Conservation (phyloP, 2,888 invertebrate genomes). For the Lycophotia porphyrea region DNA sequence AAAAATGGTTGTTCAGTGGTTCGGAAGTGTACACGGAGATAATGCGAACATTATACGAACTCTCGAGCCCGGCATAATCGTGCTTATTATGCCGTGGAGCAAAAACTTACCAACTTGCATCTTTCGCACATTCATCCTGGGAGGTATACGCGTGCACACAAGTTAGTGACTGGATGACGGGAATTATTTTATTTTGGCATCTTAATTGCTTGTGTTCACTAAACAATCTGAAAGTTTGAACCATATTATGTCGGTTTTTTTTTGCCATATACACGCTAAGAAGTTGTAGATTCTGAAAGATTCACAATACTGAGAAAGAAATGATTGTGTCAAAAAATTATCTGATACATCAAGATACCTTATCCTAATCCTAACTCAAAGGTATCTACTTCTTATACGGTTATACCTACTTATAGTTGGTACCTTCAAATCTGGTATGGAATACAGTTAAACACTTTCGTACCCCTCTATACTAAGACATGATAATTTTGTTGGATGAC, state of each 20-base stretch:
- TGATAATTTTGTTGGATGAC: conserved; percentile 79
- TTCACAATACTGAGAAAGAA: too few relatives aligned
- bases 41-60: conserved; percentile 89
- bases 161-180: conserved; percentile 23
- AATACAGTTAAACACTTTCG: conserved; percentile 66
- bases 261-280: too few relatives aligned
- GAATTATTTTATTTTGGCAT: conserved; percentile 16
- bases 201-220: neutral
- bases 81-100: conserved; percentile 77
- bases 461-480: conserved; percentile 58
- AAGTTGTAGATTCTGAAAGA: too few relatives aligned
- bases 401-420: too few relatives aligned
- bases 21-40: conserved; percentile 85
- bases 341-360: too few relatives aligned
- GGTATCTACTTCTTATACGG: too few relatives aligned
- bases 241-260: neutral
- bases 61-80: conserved; percentile 87
- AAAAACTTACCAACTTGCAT: conserved; percentile 88
- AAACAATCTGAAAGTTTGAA: neutral
- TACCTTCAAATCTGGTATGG: neutral
- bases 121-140: conserved; percentile 77
- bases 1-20: conserved; percentile 78
- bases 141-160: conserved; percentile 67
- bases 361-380: too few relatives aligned
- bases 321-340: too few relatives aligned